Evolutionary conservation across 2,888 invertebrate genomes (phyloP), one percentile per base, ranked within the genome.

Genomic region (Noctuana brunneofusca): DNA sequence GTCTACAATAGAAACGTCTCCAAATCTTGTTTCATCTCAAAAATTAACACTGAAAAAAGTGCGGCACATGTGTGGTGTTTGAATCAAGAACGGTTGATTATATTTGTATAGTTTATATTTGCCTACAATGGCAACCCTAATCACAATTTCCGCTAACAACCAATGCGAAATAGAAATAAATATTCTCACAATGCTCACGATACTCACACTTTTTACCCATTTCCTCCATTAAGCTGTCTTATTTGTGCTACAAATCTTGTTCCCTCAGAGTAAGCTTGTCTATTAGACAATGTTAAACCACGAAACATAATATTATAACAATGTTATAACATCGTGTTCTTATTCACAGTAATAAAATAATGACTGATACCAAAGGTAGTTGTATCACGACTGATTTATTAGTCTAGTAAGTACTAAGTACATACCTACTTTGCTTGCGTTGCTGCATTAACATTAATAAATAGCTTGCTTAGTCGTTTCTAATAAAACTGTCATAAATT

Each of bases 401-500:
- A 67, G 56, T 57, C 55, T 59, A 56, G 18, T 43, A 18, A 43
- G 35, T 64, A 69, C 62, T 58, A n/a, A n/a, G n/a, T n/a, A n/a
- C n/a, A n/a, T n/a, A n/a, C n/a, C n/a, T n/a, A n/a, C n/a, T n/a
- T n/a, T 66, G 60, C 22, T 46, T 41, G 46, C 53, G 18, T 53
- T 66, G 71, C 79, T 77, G 74, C 75, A 70, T 74, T 24, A 77
- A 78, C 72, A 72, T 71, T 57, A 66, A 74, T 70, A 70, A 68
- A 65, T 75, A 71, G 72, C 71, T 71, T 74, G 69, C 72, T 65
- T 70, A 72, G 70, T 75, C 68, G 70, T 67, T 71, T 71, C 68
- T 68, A 76, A 76, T 80, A 75, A 76, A 80, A 76, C 69, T 71
- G 69, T 71, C 74, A 73, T 81, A 76, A 80, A 78, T 75, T 69